Conservation (phyloP, 2,888 invertebrate species). For the Scrobipalpa atriplicella region DNA sequence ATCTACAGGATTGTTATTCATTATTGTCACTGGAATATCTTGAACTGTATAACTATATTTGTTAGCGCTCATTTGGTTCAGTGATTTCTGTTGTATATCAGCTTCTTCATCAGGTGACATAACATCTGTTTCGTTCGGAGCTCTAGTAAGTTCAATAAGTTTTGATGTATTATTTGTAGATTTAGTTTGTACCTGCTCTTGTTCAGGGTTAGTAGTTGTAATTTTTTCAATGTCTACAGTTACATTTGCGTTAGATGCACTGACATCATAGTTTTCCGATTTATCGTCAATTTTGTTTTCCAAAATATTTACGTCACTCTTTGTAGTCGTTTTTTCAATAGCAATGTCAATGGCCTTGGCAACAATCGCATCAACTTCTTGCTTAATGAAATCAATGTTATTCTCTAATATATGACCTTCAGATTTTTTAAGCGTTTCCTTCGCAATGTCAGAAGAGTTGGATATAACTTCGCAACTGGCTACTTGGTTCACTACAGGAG, state of each 20-base stretch:
- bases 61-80: background rate
- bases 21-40: background rate
- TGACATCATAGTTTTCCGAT: background rate
- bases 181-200: background rate
- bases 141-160: background rate
- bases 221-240: background rate
- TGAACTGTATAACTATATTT: conserved; percentile 8
- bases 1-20: background rate
- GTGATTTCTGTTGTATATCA: background rate
- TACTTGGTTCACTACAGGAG: background rate
- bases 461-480: background rate
- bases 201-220: background rate
- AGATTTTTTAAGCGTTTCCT: background rate
- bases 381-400: conserved; percentile 12
- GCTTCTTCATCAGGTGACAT: background rate
- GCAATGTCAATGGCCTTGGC: conserved; percentile 5
- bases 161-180: background rate
- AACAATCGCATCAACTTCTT: conserved; percentile 15
- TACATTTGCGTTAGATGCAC: background rate
- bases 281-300: background rate
- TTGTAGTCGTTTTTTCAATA: background rate
- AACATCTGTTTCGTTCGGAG: background rate
- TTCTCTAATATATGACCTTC: background rate
- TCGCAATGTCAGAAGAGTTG: background rate
- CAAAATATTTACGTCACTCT: background rate